Evolutionary conservation across 2,797 vertebrate genomes (phyloP).

Genomic region (Pangasius mekongensis): DNA sequence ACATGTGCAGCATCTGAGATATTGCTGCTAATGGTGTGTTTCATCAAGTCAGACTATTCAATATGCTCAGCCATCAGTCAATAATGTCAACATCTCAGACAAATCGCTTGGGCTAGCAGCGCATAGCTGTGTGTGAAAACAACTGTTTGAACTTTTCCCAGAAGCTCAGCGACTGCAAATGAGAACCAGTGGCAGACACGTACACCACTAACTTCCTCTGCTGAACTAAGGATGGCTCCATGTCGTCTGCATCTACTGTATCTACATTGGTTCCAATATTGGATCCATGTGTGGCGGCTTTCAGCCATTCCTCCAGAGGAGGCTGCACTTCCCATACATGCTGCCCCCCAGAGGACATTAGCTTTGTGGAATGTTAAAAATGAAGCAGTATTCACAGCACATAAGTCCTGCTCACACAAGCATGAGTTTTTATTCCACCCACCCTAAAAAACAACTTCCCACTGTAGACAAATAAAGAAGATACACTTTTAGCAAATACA

Average conservation of each 20-base stretch:
- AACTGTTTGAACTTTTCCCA: slow-evolving; percentile 60
- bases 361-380: slow-evolving; percentile 37
- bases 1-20: slow-evolving; percentile 22
- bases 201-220: slow-evolving; percentile 72
- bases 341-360: slow-evolving; percentile 59
- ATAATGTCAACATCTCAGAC: slow-evolving; percentile 57
- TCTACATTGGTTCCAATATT: slow-evolving; percentile 73
- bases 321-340: slow-evolving; percentile 49
- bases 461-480: slow-evolving; percentile 8
- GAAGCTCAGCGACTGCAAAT: slow-evolving; percentile 61
- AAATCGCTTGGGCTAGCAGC: slow-evolving; percentile 50
- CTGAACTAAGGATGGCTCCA: slow-evolving; percentile 77
- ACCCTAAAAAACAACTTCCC: background rate
- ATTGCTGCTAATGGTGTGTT: slow-evolving; percentile 23
- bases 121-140: slow-evolving; percentile 51
- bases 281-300: slow-evolving; percentile 78
- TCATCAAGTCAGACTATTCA: slow-evolving; percentile 43
- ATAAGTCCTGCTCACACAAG: background rate
- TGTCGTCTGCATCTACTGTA: slow-evolving; percentile 73
- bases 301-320: slow-evolving; percentile 37
- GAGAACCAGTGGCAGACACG: slow-evolving; percentile 70
- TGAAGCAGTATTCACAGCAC: slow-evolving; percentile 3
- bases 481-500: background rate
- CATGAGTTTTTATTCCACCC: slow-evolving; percentile 1
- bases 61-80: slow-evolving; percentile 44